Evolutionary conservation across 2,113 vertebrate species (phyloP).

Genomic region (Leptobrachium ailaonicum): DNA sequence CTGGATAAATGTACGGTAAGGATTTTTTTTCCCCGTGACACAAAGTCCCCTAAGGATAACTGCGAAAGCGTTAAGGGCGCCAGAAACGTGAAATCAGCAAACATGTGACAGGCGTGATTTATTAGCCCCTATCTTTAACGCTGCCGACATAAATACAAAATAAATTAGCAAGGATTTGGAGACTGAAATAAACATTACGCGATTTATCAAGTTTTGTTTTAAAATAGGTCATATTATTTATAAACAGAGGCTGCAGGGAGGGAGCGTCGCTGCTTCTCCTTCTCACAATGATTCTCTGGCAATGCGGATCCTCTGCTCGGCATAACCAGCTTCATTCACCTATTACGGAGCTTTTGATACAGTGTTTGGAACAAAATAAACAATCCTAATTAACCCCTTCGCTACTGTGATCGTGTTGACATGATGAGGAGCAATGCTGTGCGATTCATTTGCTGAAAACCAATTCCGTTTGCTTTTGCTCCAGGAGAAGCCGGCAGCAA

Average conservation of each 20-base stretch:
- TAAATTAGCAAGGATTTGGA: conserved; percentile 40
- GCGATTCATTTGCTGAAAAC: too few relatives aligned
- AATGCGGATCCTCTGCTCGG: too few relatives aligned
- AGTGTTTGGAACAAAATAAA: too few relatives aligned
- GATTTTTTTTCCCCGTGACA: conserved; percentile 7
- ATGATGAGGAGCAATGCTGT: too few relatives aligned
- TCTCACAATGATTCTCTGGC: too few relatives aligned
- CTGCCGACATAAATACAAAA: conserved; percentile 30
- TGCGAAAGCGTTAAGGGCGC: not conserved
- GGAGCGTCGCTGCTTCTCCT: not conserved
- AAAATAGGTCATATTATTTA: conserved; percentile 62
- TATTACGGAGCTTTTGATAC: too few relatives aligned
- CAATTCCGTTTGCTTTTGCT: too few relatives aligned
- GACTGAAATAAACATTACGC: conserved; percentile 10
- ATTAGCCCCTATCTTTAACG: conserved; percentile 17
- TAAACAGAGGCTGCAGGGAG: conserved; percentile 48
- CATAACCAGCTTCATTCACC: too few relatives aligned
- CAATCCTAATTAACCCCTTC: too few relatives aligned
- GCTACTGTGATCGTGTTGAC: too few relatives aligned
- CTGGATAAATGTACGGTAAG: conserved; percentile 2
- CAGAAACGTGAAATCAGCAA: conserved; percentile 34
- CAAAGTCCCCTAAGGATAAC: conserved; percentile 12
- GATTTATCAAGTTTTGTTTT: conserved; percentile 45
- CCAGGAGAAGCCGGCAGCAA: too few relatives aligned
- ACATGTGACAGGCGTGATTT: conserved; percentile 29